Evolutionary conservation across 53 echinoderm and acorn worm species (phyloP), one percentile per base, ranked within the genome.

Genomic region (Crossaster papposus): DNA sequence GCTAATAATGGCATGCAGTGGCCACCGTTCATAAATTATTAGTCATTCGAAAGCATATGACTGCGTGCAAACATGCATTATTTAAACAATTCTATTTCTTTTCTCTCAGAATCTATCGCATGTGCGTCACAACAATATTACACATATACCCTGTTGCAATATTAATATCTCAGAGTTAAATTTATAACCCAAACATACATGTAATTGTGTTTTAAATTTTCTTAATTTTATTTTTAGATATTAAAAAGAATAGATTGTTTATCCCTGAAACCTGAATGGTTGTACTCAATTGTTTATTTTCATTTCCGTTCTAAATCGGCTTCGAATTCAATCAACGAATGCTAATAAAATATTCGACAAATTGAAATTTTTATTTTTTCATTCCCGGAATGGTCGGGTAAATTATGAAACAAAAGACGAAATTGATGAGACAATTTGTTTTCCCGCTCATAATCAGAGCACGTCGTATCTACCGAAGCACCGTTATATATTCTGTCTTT

Each of bases 311-410:
- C 68, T n/a, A n/a, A 68, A 26, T 68, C 68, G 28, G 68, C 28
- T 68, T 68, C 28, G 28, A 68, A 68, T 68, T 18, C 24, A 68
- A 68, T 68, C 68, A 68, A 28, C 24, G 68, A 68, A 68, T 68
- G n/a, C 68, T 20, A 68, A 68, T 5, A 26, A 28, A 68, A 68
- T 26, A 23, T 2, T 68, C 22, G 20, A 68, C 68, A 68, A 68
- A 68, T 68, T 68, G 68, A 26, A 68, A 68, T 68, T 68, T 28
- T 7, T 68, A 26, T 28, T 23, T 5, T 6, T 11, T n/a, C 68
- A 26, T 68, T n/a, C 68, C 24, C 28, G 68, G 7, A 58, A 14
- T 58, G 58, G 2, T 8, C 6, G 22, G 58, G 68, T 68, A 68
- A 68, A 68, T 24, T 68, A 4, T 24, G 68, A 28, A 68, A 68